Evolutionary conservation across 2,888 invertebrate genomes (phyloP).

Genomic region (Scaptomyza caliginosa): DNA sequence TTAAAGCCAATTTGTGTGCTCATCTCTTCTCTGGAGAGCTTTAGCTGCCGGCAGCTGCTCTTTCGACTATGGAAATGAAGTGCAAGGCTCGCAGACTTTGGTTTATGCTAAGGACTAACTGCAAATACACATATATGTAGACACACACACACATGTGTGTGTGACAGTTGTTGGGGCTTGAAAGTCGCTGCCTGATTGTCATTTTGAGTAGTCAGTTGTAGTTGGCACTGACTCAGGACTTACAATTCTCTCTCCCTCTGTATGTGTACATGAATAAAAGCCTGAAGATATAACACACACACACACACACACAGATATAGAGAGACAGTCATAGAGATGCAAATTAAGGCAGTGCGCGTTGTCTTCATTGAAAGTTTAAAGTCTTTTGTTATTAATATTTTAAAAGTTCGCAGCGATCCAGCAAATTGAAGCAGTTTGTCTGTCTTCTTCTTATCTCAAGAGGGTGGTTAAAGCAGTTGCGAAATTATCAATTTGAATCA

Average conservation of each 20-base stretch:
- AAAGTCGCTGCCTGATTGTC: constrained; percentile 47
- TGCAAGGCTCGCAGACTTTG: constrained; percentile 48
- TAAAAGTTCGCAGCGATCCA: constrained; percentile 54
- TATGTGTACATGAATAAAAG: neutral
- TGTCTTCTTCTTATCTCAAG: constrained; percentile 21
- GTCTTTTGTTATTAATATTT: constrained; percentile 77
- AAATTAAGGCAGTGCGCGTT: constrained; percentile 38
- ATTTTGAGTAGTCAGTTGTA: constrained; percentile 46
- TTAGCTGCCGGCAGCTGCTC: constrained; percentile 42
- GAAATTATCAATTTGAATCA: too few relatives aligned
- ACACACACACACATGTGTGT: constrained; percentile 5
- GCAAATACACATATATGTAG: neutral
- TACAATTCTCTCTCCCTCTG: constrained; percentile 41
- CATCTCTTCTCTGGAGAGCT: constrained; percentile 2
- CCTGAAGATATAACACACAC: constrained; percentile 16
- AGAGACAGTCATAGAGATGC: constrained; percentile 33
- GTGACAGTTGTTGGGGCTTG: constrained; percentile 29
- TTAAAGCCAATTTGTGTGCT: constrained; percentile 45
- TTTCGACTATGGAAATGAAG: constrained; percentile 54
- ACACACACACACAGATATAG: neutral
- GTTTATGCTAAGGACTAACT: constrained; percentile 34
- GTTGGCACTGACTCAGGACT: constrained; percentile 39
- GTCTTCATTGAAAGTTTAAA: constrained; percentile 71
- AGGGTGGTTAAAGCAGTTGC: too few relatives aligned
- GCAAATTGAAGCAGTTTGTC: constrained; percentile 45